Conservation (phyloP, 2,113 vertebrate genomes). For the Elaphurus davidianus region DNA sequence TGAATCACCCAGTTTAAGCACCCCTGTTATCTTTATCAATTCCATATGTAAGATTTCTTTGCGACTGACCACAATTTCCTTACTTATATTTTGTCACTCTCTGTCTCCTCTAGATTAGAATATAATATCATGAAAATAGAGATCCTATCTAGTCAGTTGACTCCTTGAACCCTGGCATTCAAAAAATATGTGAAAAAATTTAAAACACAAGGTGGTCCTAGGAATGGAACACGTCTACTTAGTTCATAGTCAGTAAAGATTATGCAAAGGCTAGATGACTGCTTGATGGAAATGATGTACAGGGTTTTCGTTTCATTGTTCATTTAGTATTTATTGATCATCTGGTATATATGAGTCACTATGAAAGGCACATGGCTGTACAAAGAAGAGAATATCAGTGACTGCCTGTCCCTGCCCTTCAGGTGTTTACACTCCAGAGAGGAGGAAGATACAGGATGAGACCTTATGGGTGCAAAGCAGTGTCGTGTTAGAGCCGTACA, state of each 20-base stretch:
- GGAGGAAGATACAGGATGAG: not conserved
- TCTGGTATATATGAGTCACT: not conserved
- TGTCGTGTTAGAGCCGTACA: not conserved
- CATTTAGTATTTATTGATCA: not conserved
- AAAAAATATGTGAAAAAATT: not conserved
- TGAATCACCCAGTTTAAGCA: not conserved
- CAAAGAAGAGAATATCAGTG: not conserved
- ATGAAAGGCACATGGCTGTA: not conserved
- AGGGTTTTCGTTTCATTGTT: not conserved
- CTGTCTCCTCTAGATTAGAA: not conserved
- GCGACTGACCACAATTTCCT: not conserved
- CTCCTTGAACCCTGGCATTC: not conserved
- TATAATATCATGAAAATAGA: not conserved
- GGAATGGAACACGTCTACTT: not conserved
- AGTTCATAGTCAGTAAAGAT: not conserved
- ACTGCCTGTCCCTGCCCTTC: not conserved
- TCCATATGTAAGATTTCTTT: not conserved
- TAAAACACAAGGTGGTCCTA: not conserved
- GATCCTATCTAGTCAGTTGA: not conserved
- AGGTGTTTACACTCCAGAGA: not conserved
- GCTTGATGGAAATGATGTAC: not conserved
- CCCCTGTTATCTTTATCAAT: not conserved
- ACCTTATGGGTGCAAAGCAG: fast-evolving
- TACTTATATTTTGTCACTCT: not conserved
- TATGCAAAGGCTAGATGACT: not conserved